A percentile compares a stretch with the other conserved stretches of the same genome.
Conservation (phyloP, 1,140 invertebrate genomes). For the Papilio aristodemus region DNA sequence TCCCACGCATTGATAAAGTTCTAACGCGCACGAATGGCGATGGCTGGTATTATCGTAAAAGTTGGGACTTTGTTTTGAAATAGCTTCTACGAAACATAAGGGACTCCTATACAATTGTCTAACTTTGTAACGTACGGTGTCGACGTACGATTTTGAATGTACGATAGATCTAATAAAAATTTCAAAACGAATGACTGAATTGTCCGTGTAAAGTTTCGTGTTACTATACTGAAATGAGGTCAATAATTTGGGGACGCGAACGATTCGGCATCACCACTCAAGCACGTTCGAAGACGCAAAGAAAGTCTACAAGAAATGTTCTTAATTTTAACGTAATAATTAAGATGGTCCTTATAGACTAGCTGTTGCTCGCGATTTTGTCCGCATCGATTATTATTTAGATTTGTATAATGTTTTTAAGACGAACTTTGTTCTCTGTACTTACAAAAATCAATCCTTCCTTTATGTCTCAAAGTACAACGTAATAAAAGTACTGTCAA, state of each 20-base stretch:
- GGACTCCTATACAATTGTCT: conserved; percentile 77
- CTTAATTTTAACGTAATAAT: conserved; percentile 23
- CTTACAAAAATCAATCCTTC: too few relatives aligned
- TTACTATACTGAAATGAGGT: conserved; percentile 22
- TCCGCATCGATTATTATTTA: too few relatives aligned
- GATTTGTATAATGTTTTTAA: too few relatives aligned
- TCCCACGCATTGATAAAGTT: conserved; percentile 78
- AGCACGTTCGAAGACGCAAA: conserved; percentile 20
- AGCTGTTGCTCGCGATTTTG: too few relatives aligned
- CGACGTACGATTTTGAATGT: conserved; percentile 53
- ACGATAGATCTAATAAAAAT: conserved; percentile 67
- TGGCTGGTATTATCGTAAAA: conserved; percentile 80
- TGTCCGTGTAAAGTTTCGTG: conserved; percentile 8
- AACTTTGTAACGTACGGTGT: conserved; percentile 72
- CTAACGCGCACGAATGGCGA: conserved; percentile 78
- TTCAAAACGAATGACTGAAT: conserved; percentile 5
- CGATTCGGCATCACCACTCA: conserved; percentile 19
- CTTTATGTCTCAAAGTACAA: too few relatives aligned
- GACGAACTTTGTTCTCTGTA: too few relatives aligned
- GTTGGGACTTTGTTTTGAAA: conserved; percentile 75
- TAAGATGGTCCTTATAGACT: neutral
- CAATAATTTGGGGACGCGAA: conserved; percentile 17
- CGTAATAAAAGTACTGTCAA: neutral
- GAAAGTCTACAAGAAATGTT: neutral
- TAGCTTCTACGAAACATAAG: conserved; percentile 76